Conservation (phyloP, 2,888 invertebrate species). For the Erebia epiphron region DNA sequence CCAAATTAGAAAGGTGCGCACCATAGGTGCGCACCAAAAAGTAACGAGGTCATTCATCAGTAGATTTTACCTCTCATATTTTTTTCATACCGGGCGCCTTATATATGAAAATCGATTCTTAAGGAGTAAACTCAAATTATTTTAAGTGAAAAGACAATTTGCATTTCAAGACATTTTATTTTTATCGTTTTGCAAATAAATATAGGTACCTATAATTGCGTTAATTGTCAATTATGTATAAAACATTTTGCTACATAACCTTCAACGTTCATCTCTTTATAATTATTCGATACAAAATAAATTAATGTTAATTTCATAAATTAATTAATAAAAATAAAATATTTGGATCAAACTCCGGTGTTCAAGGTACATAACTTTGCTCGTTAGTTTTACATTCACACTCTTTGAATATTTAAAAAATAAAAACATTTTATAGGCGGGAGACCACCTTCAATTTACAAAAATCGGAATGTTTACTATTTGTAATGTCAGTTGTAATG, state of each 20-base stretch:
- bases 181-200: slow-evolving; percentile 30
- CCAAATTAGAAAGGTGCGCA: too few relatives aligned
- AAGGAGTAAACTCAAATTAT: too few relatives aligned
- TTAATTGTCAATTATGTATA: too few relatives aligned
- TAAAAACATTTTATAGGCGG: not conserved
- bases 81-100: too few relatives aligned
- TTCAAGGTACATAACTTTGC: not conserved
- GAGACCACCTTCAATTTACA: not conserved
- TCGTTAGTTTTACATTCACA: not conserved
- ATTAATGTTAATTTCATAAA: slow-evolving; percentile 3
- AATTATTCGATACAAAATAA: slow-evolving; percentile 13
- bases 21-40: too few relatives aligned
- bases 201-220: too few relatives aligned
- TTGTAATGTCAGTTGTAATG: not conserved
- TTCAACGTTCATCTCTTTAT: slow-evolving; percentile 2
- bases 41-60: too few relatives aligned
- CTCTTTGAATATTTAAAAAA: not conserved
- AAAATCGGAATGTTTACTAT: slow-evolving; percentile 12
- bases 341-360: not conserved
- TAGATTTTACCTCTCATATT: too few relatives aligned
- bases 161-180: slow-evolving; percentile 31
- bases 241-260: slow-evolving; percentile 17
- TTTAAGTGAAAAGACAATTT: not conserved
- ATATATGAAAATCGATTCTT: too few relatives aligned
- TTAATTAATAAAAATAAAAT: not conserved